Base-by-base conservation (phyloP, 2,888 invertebrate species). In the Deroplatys truncata region DNA sequence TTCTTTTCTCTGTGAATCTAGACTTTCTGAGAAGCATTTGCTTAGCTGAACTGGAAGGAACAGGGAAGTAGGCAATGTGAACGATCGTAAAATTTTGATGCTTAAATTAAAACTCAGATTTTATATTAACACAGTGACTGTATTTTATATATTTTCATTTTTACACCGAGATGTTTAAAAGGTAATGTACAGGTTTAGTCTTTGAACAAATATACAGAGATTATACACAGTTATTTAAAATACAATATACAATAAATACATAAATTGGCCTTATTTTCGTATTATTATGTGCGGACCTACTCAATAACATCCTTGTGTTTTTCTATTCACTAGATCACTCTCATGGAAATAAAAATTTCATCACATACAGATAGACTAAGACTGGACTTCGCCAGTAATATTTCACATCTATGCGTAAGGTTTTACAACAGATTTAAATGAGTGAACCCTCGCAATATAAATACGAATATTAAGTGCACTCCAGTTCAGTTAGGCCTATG, bases 231-330 rank as follows among this genome's bases (percentile, higher is more conserved):
- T 72, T 72, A 15, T 72, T 72, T 72, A 72, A 72, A 83, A 87
- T 87, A 87, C 87, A 87, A 87, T 87, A 87, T 87, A 87, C 87
- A 87, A 87, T 87, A 87, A 87, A 87, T 87, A 87, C 87, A 87
- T 82, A 72, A 72, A 72, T 72, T 72, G 56, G 20, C 56, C 56
- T 72, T 20, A 20, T 72, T 72, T 72, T 72, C 56, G 56, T 72
- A 20, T 20, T 20, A 72, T 72, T 72, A 72, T 72, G 56, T 72
- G 56, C 56, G 56, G 43, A 72, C 56, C 56, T 72, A 72, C 56
- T 72, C 25, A 25, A 1, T 72, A 72, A 72, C 56, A 72, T 72
- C 56, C 56, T 25, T 72, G 20, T 72, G 56, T 72, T 72, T 72
- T 16, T 72, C 56, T 72, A 72, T 20, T 72, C 56, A 72, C 56